Base-by-base conservation (phyloP, 2,113 vertebrate genomes). In the Cololabis saira region DNA sequence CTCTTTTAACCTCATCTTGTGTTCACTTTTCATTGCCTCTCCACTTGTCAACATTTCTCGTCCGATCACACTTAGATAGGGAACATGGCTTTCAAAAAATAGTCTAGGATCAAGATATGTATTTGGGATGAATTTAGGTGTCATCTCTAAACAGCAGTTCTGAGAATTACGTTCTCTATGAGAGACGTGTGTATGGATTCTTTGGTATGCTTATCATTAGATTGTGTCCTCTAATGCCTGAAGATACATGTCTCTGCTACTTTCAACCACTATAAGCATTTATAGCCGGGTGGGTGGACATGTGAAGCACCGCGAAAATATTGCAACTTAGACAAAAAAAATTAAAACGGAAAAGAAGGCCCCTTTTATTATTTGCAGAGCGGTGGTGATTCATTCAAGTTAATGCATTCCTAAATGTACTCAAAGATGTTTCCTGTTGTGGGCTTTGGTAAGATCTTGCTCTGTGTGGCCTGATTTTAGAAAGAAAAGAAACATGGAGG, bases 211-310 rank as follows among this genome's bases (percentile, higher is more conserved):
- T 63, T 63, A 21, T 47, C 27, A 55, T 62, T 55, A 61, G 50
- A 72, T 69, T 54, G 44, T 57, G 45, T 30, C 54, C 51, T 52
- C 56, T 64, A 62, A 82, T 72, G 53, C 52, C 50, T 51, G 37
- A n/a, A 62, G 51, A 76, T n/a, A 54, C 67, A 74, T 72, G 45
- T 84, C 74, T 71, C 71, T 74, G 81, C 72, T 79, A 75, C 77
- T 81, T 81, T 71, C 78, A 42, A 52, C 40, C 42, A 19, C 51
- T 62, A 74, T 80, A 82, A 74, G 76, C 72, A 68, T 45, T 54
- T 41, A 43, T 66, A 72, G 43, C 53, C 14, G 42, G 47, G 61
- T 72, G 67, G 76, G 79, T 76, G 76, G 79, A 71, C 67, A 68
- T 67, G 47, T 79, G 66, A 76, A 65, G 45, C 66, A 49, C 57